These are phyloP conservation scores for Pituophis catenifer DNA, from an alignment of 2,113 vertebrate species.

Conservation along the genomic window DNA sequence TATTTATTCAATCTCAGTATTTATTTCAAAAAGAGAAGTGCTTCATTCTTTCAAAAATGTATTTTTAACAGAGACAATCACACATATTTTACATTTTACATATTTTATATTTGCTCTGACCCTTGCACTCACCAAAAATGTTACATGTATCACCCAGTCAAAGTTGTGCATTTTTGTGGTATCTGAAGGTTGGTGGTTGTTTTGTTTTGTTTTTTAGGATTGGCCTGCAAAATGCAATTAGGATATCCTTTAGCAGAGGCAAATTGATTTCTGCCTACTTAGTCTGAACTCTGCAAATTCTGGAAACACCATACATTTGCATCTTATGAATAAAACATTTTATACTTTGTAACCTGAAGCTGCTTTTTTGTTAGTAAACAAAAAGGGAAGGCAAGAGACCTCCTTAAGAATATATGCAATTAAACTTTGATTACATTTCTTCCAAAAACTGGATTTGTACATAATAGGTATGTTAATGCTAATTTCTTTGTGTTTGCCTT, in stretches of 20 bases:
- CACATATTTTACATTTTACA: background rate
- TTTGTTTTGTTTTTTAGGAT: background rate
- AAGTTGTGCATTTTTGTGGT: background rate
- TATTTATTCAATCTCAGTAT: background rate
- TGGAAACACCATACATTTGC: background rate
- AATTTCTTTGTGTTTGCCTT: background rate
- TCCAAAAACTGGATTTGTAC: background rate
- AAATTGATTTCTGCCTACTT: background rate
- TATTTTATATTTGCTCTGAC: background rate
- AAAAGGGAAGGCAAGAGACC: background rate
- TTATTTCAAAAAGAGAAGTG: background rate
- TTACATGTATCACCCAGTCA: background rate
- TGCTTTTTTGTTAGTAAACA: background rate
- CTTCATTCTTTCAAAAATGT: background rate
- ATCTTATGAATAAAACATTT: background rate
- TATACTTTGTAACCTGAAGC: background rate
- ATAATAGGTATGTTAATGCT: background rate
- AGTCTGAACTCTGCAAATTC: background rate
- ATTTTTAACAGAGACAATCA: background rate
- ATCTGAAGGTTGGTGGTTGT: background rate
- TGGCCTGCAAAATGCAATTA: background rate
- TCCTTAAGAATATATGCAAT: background rate
- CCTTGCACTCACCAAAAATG: background rate
- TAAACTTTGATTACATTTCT: background rate
- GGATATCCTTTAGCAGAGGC: background rate